Evolutionary conservation across 2,113 vertebrate species (phyloP).

Genomic region (Hippolais icterina): DNA sequence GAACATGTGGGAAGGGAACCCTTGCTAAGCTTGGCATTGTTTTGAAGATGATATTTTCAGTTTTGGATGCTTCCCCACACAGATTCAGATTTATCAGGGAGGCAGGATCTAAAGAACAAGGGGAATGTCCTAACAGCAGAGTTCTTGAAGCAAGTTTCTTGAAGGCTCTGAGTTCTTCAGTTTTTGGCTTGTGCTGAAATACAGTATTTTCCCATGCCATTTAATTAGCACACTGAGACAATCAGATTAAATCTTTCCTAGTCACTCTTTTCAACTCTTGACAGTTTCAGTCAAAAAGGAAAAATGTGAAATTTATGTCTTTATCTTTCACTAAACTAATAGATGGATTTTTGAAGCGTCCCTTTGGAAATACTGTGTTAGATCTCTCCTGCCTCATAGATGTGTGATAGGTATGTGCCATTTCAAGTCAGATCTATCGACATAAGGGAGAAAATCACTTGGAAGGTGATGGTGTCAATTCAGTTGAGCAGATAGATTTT

Average conservation of each 20-base stretch:
- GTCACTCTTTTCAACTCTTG: neutral
- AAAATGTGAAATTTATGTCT: neutral
- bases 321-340: neutral
- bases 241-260: neutral
- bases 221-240: neutral
- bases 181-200: neutral
- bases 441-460: neutral
- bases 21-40: neutral
- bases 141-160: neutral
- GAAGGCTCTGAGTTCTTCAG: neutral
- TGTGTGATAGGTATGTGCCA: neutral
- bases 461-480: neutral
- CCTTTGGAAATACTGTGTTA: neutral
- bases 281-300: neutral
- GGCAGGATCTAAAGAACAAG: neutral
- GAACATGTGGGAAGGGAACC: neutral
- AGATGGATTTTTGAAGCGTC: neutral
- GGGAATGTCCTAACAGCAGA: neutral
- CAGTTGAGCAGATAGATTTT: neutral
- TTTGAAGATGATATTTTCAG: neutral
- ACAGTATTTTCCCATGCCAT: neutral
- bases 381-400: neutral
- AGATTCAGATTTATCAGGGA: neutral
- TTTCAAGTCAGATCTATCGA: neutral
- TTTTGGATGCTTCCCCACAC: neutral